Percentiles rank a stretch among this genome's conserved stretches.
Conservation (phyloP, 2,888 invertebrate species). For the Sclerodermus sp. region DNA sequence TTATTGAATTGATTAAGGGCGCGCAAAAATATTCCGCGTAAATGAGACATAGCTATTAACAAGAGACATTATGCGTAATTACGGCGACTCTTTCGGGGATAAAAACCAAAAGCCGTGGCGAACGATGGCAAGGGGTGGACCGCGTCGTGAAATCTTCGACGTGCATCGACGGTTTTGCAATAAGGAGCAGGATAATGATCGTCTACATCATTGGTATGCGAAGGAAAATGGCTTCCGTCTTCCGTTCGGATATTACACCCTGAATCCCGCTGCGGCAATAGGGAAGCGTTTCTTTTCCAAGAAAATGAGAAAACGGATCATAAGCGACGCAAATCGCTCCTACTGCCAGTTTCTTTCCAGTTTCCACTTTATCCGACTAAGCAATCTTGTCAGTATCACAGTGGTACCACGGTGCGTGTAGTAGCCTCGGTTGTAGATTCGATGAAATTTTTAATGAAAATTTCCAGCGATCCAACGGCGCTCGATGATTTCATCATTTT, state of each 20-base stretch:
- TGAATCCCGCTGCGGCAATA: constrained; percentile 14
- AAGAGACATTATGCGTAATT: constrained; percentile 3
- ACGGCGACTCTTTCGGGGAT: constrained; percentile 6
- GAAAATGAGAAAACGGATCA: constrained; percentile 10
- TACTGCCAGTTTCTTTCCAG: no score
- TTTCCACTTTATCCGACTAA: no score
- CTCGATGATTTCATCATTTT: no score
- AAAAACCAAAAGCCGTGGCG: constrained; percentile 25
- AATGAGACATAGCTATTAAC: constrained; percentile 23
- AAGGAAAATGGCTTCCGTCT: constrained; percentile 25
- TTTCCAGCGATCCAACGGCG: no score
- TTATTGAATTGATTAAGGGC: background rate
- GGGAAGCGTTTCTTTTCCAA: constrained; percentile 14
- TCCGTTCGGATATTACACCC: constrained; percentile 17
- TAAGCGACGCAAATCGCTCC: constrained; percentile 9
- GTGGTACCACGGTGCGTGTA: no score
- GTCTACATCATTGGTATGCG: constrained; percentile 15
- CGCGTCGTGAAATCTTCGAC: constrained; percentile 14
- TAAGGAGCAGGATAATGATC: constrained; percentile 21
- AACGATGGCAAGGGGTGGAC: constrained; percentile 11
- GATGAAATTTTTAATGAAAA: no score
- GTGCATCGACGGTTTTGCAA: constrained; percentile 18
- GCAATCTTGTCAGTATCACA: no score
- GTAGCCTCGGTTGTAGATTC: no score
- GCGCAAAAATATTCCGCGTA: background rate